Conservation (phyloP, 2,797 vertebrate genomes). For the Accipiter badius region DNA sequence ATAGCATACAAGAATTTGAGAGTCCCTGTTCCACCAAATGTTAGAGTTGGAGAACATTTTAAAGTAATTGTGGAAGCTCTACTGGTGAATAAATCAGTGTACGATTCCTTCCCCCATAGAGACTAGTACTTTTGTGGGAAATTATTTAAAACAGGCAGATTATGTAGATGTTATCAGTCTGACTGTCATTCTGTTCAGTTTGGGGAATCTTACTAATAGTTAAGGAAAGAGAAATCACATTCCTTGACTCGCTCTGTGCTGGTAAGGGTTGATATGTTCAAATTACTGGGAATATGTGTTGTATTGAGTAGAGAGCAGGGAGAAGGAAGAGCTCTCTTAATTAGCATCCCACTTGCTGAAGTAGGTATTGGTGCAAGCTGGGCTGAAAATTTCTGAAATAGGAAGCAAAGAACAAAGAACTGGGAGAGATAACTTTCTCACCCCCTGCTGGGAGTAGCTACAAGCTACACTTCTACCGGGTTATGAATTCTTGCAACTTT, state of each 20-base stretch:
- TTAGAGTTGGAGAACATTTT: not conserved
- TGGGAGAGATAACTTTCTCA: not conserved
- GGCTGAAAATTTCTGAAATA: not conserved
- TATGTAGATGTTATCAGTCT: constrained; percentile 39
- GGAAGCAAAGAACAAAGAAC: not conserved
- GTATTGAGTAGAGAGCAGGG: not conserved
- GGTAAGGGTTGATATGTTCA: not conserved
- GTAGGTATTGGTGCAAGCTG: not conserved
- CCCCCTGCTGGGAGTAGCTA: not conserved
- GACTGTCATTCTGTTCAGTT: constrained; percentile 44
- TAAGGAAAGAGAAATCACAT: not conserved
- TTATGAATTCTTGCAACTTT: not conserved
- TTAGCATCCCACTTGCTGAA: not conserved
- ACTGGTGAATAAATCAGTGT: not conserved
- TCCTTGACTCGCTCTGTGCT: not conserved
- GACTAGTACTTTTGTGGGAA: not conserved
- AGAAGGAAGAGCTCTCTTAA: not conserved
- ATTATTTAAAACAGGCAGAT: constrained; percentile 13
- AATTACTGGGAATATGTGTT: not conserved
- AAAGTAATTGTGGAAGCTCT: not conserved
- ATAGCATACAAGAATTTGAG: not conserved
- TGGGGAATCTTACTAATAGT: constrained; percentile 12
- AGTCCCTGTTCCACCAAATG: not conserved
- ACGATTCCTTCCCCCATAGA: not conserved
- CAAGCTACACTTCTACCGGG: not conserved